These are phyloP conservation scores for Buphagus erythrorhynchus DNA, from an alignment of 2,797 vertebrate genomes.

Conservation along the genomic window DNA sequence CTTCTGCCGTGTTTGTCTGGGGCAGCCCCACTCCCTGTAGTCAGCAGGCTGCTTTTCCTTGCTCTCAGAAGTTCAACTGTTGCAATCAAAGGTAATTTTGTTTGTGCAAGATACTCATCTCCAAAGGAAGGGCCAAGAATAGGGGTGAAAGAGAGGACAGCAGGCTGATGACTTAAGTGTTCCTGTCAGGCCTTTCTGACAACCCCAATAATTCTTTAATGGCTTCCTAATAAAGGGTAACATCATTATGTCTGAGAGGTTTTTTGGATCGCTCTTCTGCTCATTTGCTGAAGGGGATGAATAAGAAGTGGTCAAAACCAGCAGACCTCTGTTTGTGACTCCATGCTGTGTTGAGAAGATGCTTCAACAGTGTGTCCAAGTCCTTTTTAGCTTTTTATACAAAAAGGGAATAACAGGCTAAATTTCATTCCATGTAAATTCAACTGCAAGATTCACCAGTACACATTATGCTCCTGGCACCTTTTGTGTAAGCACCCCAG, in stretches of 20 bases:
- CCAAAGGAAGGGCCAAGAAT: slow-evolving; percentile 55
- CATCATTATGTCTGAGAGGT: background rate
- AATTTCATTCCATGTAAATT: background rate
- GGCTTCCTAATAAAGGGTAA: slow-evolving; percentile 58
- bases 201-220: slow-evolving; percentile 45
- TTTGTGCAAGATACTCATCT: slow-evolving; percentile 62
- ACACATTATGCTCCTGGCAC: background rate
- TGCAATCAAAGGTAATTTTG: slow-evolving; percentile 66
- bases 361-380: background rate
- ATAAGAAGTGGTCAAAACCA: background rate
- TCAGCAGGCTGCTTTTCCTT: slow-evolving; percentile 23
- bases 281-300: background rate
- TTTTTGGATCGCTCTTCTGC: background rate
- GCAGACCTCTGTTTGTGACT: background rate
- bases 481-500: background rate
- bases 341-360: rapidly evolving
- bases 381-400: background rate
- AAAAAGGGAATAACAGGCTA: background rate
- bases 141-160: slow-evolving; percentile 69
- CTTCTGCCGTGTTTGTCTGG: slow-evolving; percentile 51
- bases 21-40: slow-evolving; percentile 52
- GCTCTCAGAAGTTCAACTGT: slow-evolving; percentile 20
- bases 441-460: background rate
- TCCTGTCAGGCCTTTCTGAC: slow-evolving; percentile 38
- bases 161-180: slow-evolving; percentile 34